Evolutionary conservation across 2,888 invertebrate genomes (phyloP).

Genomic region (Drosophila formosana): DNA sequence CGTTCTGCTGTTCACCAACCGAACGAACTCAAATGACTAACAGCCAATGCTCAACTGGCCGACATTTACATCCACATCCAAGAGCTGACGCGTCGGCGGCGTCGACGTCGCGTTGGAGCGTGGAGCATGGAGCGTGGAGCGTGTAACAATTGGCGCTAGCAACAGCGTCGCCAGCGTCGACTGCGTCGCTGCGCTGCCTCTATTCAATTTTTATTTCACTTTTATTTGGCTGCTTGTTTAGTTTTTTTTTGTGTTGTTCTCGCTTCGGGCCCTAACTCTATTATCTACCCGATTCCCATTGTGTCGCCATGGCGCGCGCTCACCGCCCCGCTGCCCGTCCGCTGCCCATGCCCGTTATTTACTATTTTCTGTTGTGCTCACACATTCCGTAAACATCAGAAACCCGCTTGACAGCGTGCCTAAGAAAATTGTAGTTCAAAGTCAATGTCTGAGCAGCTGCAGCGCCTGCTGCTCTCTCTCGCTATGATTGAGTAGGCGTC

Average conservation of each 20-base stretch:
- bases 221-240: constrained; percentile 54
- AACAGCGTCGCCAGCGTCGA: constrained; percentile 27
- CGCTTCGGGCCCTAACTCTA: constrained; percentile 24
- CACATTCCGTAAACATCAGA: constrained; percentile 77
- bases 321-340: constrained; percentile 6
- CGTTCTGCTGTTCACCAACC: constrained; percentile 61
- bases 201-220: constrained; percentile 67
- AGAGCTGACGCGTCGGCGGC: constrained; percentile 55
- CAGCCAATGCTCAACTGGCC: constrained; percentile 66
- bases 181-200: constrained; percentile 27
- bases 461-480: background rate
- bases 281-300: constrained; percentile 59
- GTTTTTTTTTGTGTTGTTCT: constrained; percentile 9
- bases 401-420: constrained; percentile 31
- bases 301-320: background rate
- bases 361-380: constrained; percentile 76
- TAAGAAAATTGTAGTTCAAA: constrained; percentile 70
- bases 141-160: constrained; percentile 25
- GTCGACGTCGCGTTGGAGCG: constrained; percentile 32
- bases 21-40: constrained; percentile 80
- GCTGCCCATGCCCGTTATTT: constrained; percentile 31
- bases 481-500: constrained; percentile 43
- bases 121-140: constrained; percentile 25
- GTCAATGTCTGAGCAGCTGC: constrained; percentile 65
- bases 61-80: constrained; percentile 70